These are phyloP conservation scores for Drosophila nigrodunni DNA, from an alignment of 1,140 invertebrate genomes.

Conservation along the genomic window DNA sequence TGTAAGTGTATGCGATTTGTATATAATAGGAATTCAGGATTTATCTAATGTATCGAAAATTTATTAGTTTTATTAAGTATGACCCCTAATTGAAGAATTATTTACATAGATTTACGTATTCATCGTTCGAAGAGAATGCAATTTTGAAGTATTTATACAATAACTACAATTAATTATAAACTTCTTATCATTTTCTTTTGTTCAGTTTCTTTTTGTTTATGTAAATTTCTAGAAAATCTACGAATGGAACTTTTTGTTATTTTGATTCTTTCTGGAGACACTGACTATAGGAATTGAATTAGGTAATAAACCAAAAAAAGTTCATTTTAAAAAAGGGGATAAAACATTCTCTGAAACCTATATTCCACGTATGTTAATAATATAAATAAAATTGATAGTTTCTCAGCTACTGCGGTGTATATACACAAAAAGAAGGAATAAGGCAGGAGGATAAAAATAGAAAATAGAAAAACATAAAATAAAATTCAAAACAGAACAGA, in stretches of 20 bases:
- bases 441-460: constrained; percentile 10
- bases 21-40: constrained; percentile 29
- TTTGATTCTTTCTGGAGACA: constrained; percentile 1
- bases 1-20: constrained; percentile 10
- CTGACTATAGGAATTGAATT: neutral
- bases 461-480: constrained; percentile 42
- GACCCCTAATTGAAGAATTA: constrained; percentile 46
- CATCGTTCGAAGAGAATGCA: constrained; percentile 30
- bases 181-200: neutral
- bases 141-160: constrained; percentile 30
- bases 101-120: constrained; percentile 45
- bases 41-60: constrained; percentile 39
- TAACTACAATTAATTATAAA: constrained; percentile 17
- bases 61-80: constrained; percentile 47
- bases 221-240: constrained; percentile 25
- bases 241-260: constrained; percentile 7
- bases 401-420: constrained; percentile 62
- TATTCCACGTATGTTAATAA: constrained; percentile 15
- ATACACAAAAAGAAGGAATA: constrained; percentile 68
- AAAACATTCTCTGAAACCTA: constrained; percentile 31
- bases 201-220: constrained; percentile 26
- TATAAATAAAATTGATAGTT: constrained; percentile 21
- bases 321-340: constrained; percentile 1
- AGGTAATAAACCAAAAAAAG: constrained; percentile 3
- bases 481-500: constrained; percentile 62